phyloP scores from a whole-genome alignment of 2,888 invertebrate species.

The Rhagonycha lutea region DNA sequence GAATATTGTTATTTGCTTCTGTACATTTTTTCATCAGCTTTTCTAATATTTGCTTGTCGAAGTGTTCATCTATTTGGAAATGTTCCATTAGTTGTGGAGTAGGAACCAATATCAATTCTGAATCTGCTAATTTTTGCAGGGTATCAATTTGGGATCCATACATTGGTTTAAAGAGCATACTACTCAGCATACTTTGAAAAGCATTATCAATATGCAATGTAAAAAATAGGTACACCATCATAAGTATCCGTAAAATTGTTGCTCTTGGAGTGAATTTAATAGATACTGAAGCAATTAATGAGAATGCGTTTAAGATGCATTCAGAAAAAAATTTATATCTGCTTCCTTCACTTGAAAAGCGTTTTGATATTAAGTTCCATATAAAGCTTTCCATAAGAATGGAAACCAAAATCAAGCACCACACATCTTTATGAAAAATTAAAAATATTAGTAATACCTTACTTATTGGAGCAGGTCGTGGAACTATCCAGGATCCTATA shows the following conservation, averaged over 20 bases:
- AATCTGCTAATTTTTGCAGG: not conserved
- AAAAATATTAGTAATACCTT: not conserved
- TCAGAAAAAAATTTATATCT: not conserved
- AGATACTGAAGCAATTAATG: not conserved
- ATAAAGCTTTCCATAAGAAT: not conserved
- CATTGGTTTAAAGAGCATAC: not conserved
- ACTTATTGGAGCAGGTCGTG: not conserved
- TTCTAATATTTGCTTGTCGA: not conserved
- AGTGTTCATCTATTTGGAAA: not conserved
- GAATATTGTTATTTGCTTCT: not conserved
- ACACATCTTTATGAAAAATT: not conserved
- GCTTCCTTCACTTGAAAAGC: not conserved
- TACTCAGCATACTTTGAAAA: not conserved
- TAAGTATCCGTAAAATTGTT: not conserved
- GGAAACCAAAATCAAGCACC: not conserved
- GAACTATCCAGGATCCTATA: conserved; percentile 1
- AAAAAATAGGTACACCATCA: not conserved
- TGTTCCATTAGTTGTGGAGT: not conserved
- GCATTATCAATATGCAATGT: not conserved
- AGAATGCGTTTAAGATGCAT: not conserved
- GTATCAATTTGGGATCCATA: not conserved
- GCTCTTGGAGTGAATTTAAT: not conserved
- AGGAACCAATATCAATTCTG: not conserved
- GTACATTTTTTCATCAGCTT: not conserved
- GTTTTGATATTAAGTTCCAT: not conserved